Base-by-base conservation (phyloP, 2,888 invertebrate species). In the Trichopoda pennipes region DNA sequence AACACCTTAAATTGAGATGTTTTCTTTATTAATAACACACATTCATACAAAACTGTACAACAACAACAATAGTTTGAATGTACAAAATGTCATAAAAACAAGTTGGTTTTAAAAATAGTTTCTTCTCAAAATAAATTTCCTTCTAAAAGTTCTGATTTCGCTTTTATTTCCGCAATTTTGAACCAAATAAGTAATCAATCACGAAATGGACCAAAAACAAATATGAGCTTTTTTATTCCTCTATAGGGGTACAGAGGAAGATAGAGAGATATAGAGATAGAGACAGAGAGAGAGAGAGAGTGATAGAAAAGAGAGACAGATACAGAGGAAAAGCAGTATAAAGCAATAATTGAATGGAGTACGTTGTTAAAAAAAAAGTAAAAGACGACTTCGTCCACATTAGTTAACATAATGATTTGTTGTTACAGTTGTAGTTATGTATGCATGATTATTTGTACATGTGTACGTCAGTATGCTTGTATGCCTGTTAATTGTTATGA, bases 401-500 rank as follows among this genome's bases (percentile, higher is more conserved):
- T 38, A 60, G 60, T 49, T 58, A 21, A 47, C 47, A 47, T 19
- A 44, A 21, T 60, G 23, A 49, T 53, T 35, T 32, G 53, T 53
- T 10, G 58, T 53, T 53, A 42, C 35, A 32, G 28, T 28, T 44
- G 53, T 61, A 55, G n/a, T 55, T 60, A 19, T 68, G 35, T 42
- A 32, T 51, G 55, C 19, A 3, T 35, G 14, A 16, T 47, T 49
- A 14, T 14, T 6, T 60, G 16, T 19, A 17, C 14, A 12, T 61
- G 51, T 23, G n/a, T 58, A 17, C 49, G 8, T 32, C 1, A 35
- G 21, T 60, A 8, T 60, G 38, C 42, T 12, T 80, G 32, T 70
- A 12, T 53, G 44, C 35, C 55, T 70, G 74, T 78, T 84, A 82
- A 80, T 82, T 84, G 80, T 80, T 84, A 84, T 83, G 84, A 81